Base-by-base conservation (phyloP, 2,797 vertebrate species). In the Xiphophorus birchmanni region DNA sequence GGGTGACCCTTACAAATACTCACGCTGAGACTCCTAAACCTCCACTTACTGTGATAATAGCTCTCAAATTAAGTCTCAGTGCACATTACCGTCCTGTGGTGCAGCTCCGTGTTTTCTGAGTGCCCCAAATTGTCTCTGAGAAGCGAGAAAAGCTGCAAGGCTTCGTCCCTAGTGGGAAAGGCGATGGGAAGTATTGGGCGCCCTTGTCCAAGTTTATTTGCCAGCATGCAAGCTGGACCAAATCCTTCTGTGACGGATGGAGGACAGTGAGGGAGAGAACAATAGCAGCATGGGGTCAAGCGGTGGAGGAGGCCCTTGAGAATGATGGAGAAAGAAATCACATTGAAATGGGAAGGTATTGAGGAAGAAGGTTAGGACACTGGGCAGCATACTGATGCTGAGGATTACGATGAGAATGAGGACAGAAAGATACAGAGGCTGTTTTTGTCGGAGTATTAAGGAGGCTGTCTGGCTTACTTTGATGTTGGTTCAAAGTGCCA, bases 401-500 rank as follows among this genome's bases (percentile, higher is more conserved):
- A 85, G 83, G 90, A 90, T 94, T 88, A 85, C 87, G 83, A 92
- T n/a, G 23, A 47, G 80, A 89, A 85, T 2, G 26, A 82, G 82
- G 85, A 73, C 84, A 65, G 42, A 67, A 78, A 58, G 81, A 89
- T 86, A 80, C 7, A 69, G 74, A 80, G 81, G 32, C 75, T 1
- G 23, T 76, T 79, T 86, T 82, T 84, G 73, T 90, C 75, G 1
- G 37, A 80, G 81, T 37, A 75, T 86, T 75, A 83, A 54, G 40
- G 60, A 74, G 73, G 74, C 56, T 58, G 77, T 65, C 48, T 18
- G n/a, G 73, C 81, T 88, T 79, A 52, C 76, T 87, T 90, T 54
- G 67, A 84, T 90, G 86, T 91, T 50, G 82, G 90, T 87, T 86
- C 91, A 88, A n/a, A 73, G 82, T 88, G 87, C 89, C 81, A 88